phyloP scores from a whole-genome alignment of 2,888 invertebrate genomes.

The Ormyrus pomaceus region DNA sequence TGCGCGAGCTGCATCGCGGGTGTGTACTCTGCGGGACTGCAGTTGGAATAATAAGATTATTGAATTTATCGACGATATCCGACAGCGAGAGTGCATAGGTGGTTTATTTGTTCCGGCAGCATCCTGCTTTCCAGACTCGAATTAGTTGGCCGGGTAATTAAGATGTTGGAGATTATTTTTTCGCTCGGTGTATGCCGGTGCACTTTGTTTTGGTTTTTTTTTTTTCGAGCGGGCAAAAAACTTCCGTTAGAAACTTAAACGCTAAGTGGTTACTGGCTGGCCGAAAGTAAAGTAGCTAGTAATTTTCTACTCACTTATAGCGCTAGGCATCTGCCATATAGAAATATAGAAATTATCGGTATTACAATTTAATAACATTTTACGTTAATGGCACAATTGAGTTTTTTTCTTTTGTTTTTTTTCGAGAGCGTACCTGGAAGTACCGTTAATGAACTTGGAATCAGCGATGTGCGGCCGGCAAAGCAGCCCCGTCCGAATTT shows the following conservation, averaged over 20 bases:
- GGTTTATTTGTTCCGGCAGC: too few species aligned
- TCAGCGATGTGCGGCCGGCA: background rate
- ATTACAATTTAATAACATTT: constrained; percentile 44
- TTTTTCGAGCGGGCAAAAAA: constrained; percentile 41
- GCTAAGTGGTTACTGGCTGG: constrained; percentile 29
- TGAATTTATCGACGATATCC: too few species aligned
- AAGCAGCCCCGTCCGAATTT: background rate
- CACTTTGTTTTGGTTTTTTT: constrained; percentile 13
- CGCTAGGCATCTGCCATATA: constrained; percentile 6
- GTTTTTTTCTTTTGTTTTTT: background rate
- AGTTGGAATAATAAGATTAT: too few species aligned
- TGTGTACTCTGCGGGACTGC: too few species aligned
- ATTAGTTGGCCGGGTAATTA: constrained; percentile 6
- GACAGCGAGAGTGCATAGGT: too few species aligned
- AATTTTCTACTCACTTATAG: constrained; percentile 43
- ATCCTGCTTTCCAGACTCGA: too few species aligned
- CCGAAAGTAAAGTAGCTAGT: constrained; percentile 45
- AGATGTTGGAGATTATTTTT: constrained; percentile 39
- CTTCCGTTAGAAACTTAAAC: constrained; percentile 50
- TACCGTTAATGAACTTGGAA: constrained; percentile 14
- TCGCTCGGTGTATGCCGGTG: constrained; percentile 3
- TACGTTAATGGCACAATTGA: constrained; percentile 16
- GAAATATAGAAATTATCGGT: constrained; percentile 49
- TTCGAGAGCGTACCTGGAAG: background rate
- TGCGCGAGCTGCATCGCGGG: background rate